Evolutionary conservation across 2,113 vertebrate species (phyloP).

Genomic region (Sakesphorus luctuosus): DNA sequence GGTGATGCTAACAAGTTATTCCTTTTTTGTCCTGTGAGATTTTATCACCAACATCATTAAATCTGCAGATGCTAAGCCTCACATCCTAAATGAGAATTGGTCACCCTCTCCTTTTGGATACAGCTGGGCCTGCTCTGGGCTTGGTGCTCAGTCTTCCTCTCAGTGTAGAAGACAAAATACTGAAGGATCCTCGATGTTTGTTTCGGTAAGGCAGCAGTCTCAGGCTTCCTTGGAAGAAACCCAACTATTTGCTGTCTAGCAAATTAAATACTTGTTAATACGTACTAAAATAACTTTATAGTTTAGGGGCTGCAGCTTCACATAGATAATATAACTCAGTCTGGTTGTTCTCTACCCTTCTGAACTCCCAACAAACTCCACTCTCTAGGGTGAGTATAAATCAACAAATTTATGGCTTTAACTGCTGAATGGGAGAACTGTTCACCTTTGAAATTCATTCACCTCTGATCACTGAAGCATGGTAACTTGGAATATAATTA

Average conservation of each 20-base stretch:
- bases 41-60: not conserved
- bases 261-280: not conserved
- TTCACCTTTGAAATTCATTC: not conserved
- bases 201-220: not conserved
- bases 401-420: not conserved
- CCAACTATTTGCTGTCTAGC: not conserved
- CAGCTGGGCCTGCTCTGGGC: not conserved
- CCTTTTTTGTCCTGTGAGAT: not conserved
- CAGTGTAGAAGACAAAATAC: not conserved
- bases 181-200: not conserved
- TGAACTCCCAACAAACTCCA: not conserved
- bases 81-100: not conserved
- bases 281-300: not conserved
- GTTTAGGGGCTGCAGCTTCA: not conserved
- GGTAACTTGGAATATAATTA: not conserved
- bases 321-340: not conserved
- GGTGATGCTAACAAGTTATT: not conserved
- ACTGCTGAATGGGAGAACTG: not conserved
- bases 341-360: not conserved
- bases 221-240: not conserved
- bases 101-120: not conserved
- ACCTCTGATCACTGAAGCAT: not conserved
- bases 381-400: not conserved
- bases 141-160: not conserved
- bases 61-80: not conserved